Evolutionary conservation across 2,888 invertebrate genomes (phyloP).

Genomic region (Andricus curvator): DNA sequence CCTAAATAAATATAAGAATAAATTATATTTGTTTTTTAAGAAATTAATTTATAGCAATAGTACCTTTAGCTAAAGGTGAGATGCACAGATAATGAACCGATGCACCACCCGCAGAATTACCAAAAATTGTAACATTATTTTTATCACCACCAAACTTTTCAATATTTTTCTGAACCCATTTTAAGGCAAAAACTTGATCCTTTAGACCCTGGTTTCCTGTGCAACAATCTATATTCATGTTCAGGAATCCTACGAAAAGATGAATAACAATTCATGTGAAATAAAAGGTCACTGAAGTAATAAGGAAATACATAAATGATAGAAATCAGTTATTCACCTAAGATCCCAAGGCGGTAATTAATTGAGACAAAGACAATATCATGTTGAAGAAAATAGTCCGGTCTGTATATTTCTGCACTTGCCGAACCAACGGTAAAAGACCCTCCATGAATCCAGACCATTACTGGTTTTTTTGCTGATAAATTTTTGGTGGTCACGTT

Average conservation of each 20-base stretch:
- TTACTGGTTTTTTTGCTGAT: constrained; percentile 55
- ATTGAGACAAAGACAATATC: constrained; percentile 59
- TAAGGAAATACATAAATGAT: not conserved
- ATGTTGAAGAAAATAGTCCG: constrained; percentile 61
- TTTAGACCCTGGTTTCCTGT: constrained; percentile 70
- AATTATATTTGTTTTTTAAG: not conserved
- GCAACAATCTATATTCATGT: constrained; percentile 64
- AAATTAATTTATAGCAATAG: not conserved
- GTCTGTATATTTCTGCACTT: constrained; percentile 48
- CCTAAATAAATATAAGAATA: constrained; percentile 54
- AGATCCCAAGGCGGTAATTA: constrained; percentile 59
- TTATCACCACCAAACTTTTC: constrained; percentile 67
- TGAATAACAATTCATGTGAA: not conserved
- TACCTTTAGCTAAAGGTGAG: constrained; percentile 66
- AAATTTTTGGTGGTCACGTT: constrained; percentile 57
- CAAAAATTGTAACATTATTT: constrained; percentile 67
- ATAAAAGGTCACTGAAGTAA: not conserved
- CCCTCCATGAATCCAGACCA: constrained; percentile 65
- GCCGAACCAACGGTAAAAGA: constrained; percentile 54
- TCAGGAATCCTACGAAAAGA: constrained; percentile 64
- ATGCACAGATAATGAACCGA: constrained; percentile 59
- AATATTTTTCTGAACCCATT: constrained; percentile 69
- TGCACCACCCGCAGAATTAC: constrained; percentile 63
- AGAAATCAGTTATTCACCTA: constrained; percentile 49
- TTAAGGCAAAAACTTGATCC: constrained; percentile 65